Evolutionary conservation across 2,888 invertebrate species (phyloP).

Genomic region (Phalera bucephala): DNA sequence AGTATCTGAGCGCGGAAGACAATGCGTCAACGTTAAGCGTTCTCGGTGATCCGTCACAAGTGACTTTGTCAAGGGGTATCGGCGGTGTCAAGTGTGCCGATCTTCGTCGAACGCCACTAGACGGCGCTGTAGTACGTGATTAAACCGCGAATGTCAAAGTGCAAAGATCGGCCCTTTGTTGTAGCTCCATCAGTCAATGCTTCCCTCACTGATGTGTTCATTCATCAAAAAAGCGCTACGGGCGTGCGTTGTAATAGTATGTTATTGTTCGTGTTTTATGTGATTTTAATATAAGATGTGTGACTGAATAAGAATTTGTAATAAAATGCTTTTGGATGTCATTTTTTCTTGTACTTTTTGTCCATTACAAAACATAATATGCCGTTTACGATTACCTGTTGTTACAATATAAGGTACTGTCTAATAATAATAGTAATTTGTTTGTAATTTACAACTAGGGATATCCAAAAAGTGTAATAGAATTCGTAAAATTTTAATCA

Average conservation of each 20-base stretch:
- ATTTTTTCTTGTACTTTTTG: not conserved
- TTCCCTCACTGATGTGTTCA: constrained; percentile 61
- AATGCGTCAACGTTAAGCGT: constrained; percentile 36
- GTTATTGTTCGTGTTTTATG: constrained; percentile 32
- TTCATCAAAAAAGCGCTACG: constrained; percentile 67
- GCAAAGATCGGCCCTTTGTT: constrained; percentile 78
- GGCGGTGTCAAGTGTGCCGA: constrained; percentile 71
- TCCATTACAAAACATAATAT: too few relatives aligned
- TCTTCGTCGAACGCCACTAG: constrained; percentile 54
- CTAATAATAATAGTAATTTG: too few relatives aligned
- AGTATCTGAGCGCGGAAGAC: constrained; percentile 44
- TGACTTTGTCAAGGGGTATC: constrained; percentile 66
- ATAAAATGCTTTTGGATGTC: not conserved
- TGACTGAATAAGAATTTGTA: not conserved
- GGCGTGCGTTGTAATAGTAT: constrained; percentile 37
- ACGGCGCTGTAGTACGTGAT: constrained; percentile 71
- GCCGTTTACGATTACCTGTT: too few relatives aligned
- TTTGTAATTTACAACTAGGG: too few relatives aligned
- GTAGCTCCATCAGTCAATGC: constrained; percentile 60
- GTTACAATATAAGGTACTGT: too few relatives aligned
- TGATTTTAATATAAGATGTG: constrained; percentile 19
- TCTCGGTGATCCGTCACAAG: constrained; percentile 49
- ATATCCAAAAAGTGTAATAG: too few relatives aligned
- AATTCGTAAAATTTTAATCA: too few relatives aligned
- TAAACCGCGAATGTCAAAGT: constrained; percentile 82